These are phyloP conservation scores for Auanema freiburgensis DNA, from an alignment of 2,888 invertebrate genomes.

Conservation along the genomic window DNA sequence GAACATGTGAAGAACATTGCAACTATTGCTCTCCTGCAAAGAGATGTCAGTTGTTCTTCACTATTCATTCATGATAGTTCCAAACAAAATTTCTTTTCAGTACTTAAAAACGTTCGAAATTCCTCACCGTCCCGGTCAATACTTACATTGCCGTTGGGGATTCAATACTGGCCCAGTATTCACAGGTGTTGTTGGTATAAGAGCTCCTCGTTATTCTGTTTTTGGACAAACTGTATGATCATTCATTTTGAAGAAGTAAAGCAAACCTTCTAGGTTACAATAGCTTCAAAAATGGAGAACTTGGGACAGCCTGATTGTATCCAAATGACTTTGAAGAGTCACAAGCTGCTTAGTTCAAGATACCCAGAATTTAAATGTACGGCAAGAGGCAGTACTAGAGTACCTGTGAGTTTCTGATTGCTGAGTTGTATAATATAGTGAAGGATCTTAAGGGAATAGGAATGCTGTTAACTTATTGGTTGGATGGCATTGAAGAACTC, in stretches of 20 bases:
- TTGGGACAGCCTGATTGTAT: conserved; percentile 56
- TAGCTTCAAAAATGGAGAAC: conserved; percentile 62
- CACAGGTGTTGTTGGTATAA: conserved; percentile 60
- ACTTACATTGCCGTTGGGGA: conserved; percentile 61
- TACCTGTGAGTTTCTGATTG: conserved; percentile 30
- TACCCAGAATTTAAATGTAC: conserved; percentile 51
- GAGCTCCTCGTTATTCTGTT: conserved; percentile 60
- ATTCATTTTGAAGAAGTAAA: neutral
- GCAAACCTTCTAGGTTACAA: conserved; percentile 38
- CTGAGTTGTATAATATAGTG: neutral
- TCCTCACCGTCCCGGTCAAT: conserved; percentile 56
- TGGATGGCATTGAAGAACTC: conserved; percentile 49
- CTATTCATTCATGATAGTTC: neutral
- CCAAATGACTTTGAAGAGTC: conserved; percentile 55
- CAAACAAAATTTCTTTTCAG: conserved; percentile 23
- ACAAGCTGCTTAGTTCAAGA: conserved; percentile 48
- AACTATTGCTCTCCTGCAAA: conserved; percentile 53
- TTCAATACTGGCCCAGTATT: conserved; percentile 62
- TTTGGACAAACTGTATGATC: conserved; percentile 56
- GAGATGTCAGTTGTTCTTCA: conserved; percentile 40
- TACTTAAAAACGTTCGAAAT: conserved; percentile 58
- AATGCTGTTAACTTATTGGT: conserved; percentile 55
- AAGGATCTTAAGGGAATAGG: conserved; percentile 44
- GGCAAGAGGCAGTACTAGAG: conserved; percentile 42
- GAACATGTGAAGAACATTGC: conserved; percentile 58